Conservation (phyloP, 2,888 invertebrate genomes). For the Zaprionus lineosus region DNA sequence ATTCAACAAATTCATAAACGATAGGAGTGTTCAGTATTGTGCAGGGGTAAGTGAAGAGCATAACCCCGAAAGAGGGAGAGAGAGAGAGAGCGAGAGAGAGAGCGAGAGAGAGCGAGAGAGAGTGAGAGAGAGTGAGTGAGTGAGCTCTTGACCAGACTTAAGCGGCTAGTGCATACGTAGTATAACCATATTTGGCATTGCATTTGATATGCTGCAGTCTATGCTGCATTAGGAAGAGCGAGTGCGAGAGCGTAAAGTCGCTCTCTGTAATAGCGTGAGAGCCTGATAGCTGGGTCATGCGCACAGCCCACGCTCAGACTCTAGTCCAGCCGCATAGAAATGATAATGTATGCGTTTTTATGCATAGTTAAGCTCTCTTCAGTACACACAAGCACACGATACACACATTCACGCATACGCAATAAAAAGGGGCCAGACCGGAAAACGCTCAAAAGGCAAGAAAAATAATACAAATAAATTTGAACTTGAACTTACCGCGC, state of each 20-base stretch:
- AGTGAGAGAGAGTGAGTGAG: constrained; percentile 1
- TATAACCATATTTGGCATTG: constrained; percentile 75
- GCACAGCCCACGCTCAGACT: constrained; percentile 36
- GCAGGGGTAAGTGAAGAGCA: not conserved
- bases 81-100: not conserved
- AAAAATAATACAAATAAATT: constrained; percentile 66
- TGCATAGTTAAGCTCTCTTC: constrained; percentile 11
- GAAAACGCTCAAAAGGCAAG: constrained; percentile 41
- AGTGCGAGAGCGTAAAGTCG: not conserved
- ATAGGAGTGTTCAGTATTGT: too few relatives aligned
- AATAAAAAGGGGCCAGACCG: constrained; percentile 40
- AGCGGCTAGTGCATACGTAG: constrained; percentile 38
- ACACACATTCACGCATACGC: constrained; percentile 7
- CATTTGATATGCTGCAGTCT: constrained; percentile 61
- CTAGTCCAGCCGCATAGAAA: constrained; percentile 3
- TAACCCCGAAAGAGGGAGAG: not conserved
- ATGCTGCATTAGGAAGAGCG: constrained; percentile 20
- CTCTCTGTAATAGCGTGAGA: not conserved
- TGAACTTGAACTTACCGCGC: constrained; percentile 74
- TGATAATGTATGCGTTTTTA: not conserved
- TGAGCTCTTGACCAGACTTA: constrained; percentile 33
- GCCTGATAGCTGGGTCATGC: constrained; percentile 46
- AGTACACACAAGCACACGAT: not conserved
- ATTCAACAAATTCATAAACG: constrained; percentile 41
- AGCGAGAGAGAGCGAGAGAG: constrained; percentile 7